Base-by-base conservation (phyloP, 2,113 vertebrate species). In the Thamnaconus septentrionalis region DNA sequence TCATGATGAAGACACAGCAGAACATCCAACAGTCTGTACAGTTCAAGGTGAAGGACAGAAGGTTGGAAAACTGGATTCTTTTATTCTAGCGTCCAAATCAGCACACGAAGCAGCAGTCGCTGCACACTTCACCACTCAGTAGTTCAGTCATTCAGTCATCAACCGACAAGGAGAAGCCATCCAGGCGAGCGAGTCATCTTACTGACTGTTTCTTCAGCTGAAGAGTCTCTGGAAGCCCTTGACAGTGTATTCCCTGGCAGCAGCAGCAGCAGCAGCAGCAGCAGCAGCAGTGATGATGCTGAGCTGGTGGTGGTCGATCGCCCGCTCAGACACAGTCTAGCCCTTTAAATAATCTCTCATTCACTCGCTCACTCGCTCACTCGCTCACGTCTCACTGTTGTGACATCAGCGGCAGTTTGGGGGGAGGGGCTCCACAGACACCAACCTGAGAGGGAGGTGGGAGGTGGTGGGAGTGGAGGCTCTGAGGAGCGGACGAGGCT, bases 291-390 rank as follows among this genome's bases (percentile, higher is more conserved):
- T 54, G 75, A 5, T 49, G 77, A 82, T 78, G 79, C 48, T 61
- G 76, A 73, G 56, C 41, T 51, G 42, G 52, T 81, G 72, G 52
- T 81, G 72, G 72, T 68, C 18, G 68, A 61, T 64, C 67, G 50
- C 70, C 66, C 67, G 57, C 67, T 4, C 49, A 67, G 69, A 68
- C 63, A 59, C 69, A 78, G 56, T 9, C 55, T 31, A 41, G 73
- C 64, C 45, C 76, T 77, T 82, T 82, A 82, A 79, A 80, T 84
- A 79, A 74, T 46, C 61, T 66, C 75, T 10, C 55, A 0, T 61
- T 3, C 66, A 18, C 64, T 41, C 61, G 42, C 70, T 45, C 69
- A 48, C 61, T 55, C 59, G 31, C 68, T 63, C 76, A 66, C 73
- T 50, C 60, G 68, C 57, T 59, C 72, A 60, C 59, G 53, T 60